A percentile compares a stretch with the other conserved stretches of the same genome.
Conservation (phyloP, 2,113 vertebrate genomes). For the Cynopterus brachyotis region DNA sequence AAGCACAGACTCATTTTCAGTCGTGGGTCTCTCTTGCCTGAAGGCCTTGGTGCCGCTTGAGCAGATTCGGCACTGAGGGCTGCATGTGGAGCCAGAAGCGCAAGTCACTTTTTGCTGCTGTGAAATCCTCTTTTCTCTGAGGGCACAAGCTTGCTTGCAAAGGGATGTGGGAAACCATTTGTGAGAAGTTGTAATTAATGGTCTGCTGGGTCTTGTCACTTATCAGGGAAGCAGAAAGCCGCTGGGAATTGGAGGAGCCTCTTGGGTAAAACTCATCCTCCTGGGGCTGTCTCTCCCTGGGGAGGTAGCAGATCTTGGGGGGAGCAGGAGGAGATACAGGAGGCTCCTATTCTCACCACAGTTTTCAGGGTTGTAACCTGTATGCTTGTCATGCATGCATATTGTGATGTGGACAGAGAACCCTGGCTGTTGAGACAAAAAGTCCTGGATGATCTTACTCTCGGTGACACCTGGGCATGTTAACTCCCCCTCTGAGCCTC, state of each 20-base stretch:
- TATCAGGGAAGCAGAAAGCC: neutral
- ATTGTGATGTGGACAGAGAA: neutral
- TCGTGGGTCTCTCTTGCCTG: neutral
- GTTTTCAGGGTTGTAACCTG: accelerated
- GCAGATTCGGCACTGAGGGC: neutral
- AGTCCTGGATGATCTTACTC: accelerated
- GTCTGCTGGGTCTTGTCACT: conserved; percentile 55
- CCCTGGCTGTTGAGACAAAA: neutral
- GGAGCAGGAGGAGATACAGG: accelerated
- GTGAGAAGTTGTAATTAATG: conserved; percentile 61
- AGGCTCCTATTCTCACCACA: no score
- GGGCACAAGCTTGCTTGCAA: neutral
- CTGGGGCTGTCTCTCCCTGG: neutral
- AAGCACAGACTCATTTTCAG: neutral
- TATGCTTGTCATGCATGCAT: accelerated
- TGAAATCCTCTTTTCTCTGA: neutral
- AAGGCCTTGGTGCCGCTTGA: neutral
- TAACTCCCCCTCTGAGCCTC: neutral
- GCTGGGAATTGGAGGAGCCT: neutral
- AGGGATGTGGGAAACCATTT: conserved; percentile 16
- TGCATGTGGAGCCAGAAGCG: neutral
- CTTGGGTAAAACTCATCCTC: neutral
- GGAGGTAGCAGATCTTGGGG: neutral
- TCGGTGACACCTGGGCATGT: accelerated
- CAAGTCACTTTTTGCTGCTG: conserved; percentile 19